Conservation (phyloP, 2,888 invertebrate species). For the Oxyteleia sp. region DNA sequence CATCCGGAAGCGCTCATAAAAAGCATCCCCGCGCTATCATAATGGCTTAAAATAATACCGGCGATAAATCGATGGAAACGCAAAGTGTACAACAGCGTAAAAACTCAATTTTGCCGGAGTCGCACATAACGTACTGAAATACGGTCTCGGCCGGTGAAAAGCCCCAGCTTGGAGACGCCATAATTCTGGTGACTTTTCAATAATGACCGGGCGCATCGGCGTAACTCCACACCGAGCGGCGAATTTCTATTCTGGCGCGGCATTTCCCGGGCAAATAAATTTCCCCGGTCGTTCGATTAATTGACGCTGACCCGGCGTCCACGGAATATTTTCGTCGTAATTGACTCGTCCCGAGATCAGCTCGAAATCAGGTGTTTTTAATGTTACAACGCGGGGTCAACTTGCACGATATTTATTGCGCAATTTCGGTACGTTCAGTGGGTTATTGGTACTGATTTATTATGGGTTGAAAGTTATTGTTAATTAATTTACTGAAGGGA, state of each 20-base stretch:
- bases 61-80: conserved; percentile 45
- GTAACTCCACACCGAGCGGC: conserved; percentile 11
- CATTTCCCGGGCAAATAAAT: conserved; percentile 47
- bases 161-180: conserved; percentile 32
- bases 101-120: conserved; percentile 53
- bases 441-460: no score
- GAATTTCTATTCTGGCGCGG: conserved; percentile 48
- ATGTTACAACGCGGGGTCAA: not conserved
- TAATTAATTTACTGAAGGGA: no score
- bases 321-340: conserved; percentile 46
- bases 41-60: conserved; percentile 44
- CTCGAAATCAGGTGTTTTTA: not conserved
- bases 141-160: conserved; percentile 39
- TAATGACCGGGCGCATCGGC: conserved; percentile 46
- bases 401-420: not conserved
- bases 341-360: conserved; percentile 38
- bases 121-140: conserved; percentile 48
- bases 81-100: conserved; percentile 53
- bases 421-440: not conserved
- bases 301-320: conserved; percentile 47
- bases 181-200: conserved; percentile 63
- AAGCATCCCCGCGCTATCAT: conserved; percentile 25
- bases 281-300: conserved; percentile 53
- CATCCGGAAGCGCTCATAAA: conserved; percentile 18
- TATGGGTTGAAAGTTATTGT: no score